Evolutionary conservation across 2,797 vertebrate genomes (phyloP).

Genomic region (Acanthurus leucopareius): DNA sequence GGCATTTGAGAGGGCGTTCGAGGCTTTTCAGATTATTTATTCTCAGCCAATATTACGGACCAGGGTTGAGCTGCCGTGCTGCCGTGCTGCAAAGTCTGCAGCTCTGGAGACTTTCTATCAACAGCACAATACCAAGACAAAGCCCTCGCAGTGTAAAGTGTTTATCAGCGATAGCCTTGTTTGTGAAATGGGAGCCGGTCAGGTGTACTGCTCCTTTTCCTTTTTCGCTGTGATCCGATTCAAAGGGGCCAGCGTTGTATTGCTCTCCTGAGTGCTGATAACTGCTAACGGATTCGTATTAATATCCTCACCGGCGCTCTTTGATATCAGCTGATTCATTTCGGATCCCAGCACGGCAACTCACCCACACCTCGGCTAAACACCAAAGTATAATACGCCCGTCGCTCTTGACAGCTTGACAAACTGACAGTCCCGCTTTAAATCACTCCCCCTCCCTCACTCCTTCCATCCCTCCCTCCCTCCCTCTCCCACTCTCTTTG

Average conservation of each 20-base stretch:
- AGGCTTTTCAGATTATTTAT: slow-evolving; percentile 80
- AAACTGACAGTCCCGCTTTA: slow-evolving; percentile 64
- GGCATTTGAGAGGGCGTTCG: slow-evolving; percentile 67
- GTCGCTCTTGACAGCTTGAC: slow-evolving; percentile 65
- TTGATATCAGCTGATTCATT: slow-evolving; percentile 77
- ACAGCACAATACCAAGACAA: slow-evolving; percentile 58
- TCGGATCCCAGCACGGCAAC: slow-evolving; percentile 30
- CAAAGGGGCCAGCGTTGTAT: slow-evolving; percentile 54
- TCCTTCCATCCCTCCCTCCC: slow-evolving; percentile 21
- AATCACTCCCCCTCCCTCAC: slow-evolving; percentile 53
- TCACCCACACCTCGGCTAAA: slow-evolving; percentile 45
- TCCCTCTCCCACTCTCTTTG: slow-evolving; percentile 22
- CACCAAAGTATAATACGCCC: slow-evolving; percentile 42
- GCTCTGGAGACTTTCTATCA: slow-evolving; percentile 5
- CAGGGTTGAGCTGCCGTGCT: slow-evolving; percentile 38
- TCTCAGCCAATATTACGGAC: slow-evolving; percentile 71
- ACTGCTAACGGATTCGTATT: slow-evolving; percentile 70
- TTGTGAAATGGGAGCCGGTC: slow-evolving; percentile 70
- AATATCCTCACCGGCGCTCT: slow-evolving; percentile 70
- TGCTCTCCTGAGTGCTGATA: slow-evolving; percentile 63
- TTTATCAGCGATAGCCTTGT: slow-evolving; percentile 66
- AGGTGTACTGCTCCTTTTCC: slow-evolving; percentile 39
- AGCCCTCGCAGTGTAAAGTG: slow-evolving; percentile 63
- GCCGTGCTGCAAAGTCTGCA: slow-evolving; percentile 49
- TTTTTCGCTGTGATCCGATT: slow-evolving; percentile 37